Conservation (phyloP, 2,113 vertebrate species). For the Eidolon helvum region DNA sequence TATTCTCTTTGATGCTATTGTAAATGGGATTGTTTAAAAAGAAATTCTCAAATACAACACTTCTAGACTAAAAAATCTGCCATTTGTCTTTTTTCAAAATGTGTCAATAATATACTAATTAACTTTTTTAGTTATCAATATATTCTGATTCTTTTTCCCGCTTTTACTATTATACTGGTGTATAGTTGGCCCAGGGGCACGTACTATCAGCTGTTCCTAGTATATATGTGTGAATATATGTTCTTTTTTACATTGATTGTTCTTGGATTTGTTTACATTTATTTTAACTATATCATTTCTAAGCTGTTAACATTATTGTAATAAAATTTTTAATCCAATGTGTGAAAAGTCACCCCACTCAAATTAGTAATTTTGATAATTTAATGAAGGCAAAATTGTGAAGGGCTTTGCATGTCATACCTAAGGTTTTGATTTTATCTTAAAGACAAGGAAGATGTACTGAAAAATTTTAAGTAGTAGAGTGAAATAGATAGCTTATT, state of each 20-base stretch:
- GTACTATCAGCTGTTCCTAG: neutral
- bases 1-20: neutral
- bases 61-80: neutral
- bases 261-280: neutral
- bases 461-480: neutral
- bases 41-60: neutral
- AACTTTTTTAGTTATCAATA: neutral
- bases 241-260: neutral
- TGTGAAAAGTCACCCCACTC: neutral
- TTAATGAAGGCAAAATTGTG: neutral
- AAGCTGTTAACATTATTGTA: neutral
- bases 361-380: slow-evolving; percentile 20
- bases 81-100: neutral
- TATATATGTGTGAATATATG: neutral
- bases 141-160: neutral
- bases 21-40: neutral
- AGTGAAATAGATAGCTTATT: neutral
- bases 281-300: neutral
- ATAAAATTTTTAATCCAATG: neutral
- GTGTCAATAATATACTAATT: neutral
- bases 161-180: neutral
- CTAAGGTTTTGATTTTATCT: neutral
- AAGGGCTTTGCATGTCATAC: neutral
- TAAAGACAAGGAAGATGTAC: neutral
- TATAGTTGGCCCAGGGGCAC: neutral